Conservation (phyloP, 53 echinoderm and acorn worm genomes). For the Stichopus horrens region DNA sequence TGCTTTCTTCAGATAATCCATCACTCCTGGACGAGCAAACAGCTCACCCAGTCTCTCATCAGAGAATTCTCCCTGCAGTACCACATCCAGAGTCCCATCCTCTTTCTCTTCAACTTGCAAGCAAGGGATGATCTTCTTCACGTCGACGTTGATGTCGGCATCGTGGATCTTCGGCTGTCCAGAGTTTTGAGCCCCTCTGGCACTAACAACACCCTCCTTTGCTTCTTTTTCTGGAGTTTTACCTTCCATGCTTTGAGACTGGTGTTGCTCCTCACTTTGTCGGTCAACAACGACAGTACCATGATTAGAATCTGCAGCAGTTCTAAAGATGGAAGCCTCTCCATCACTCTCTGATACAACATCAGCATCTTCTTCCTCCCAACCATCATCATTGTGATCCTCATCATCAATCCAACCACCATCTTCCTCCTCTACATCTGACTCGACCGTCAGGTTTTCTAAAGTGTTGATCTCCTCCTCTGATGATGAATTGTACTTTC, state of each 20-base stretch:
- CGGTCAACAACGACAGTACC: neutral
- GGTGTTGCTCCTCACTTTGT: neutral
- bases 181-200: neutral
- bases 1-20: constrained; percentile 77
- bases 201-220: neutral
- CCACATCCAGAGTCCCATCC: constrained; percentile 80
- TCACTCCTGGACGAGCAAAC: constrained; percentile 83
- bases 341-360: neutral
- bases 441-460: constrained; percentile 13
- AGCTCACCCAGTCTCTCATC: constrained; percentile 80
- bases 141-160: constrained; percentile 36
- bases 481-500: neutral
- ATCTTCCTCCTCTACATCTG: constrained; percentile 36
- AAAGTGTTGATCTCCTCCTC: constrained; percentile 1
- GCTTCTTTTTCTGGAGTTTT: constrained; percentile 3
- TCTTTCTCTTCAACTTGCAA: constrained; percentile 72
- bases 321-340: neutral
- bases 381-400: constrained; percentile 22
- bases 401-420: constrained; percentile 49
- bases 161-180: neutral
- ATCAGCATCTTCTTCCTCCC: constrained; percentile 44
- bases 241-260: neutral
- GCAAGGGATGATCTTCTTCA: constrained; percentile 64
- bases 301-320: neutral
- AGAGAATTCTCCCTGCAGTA: constrained; percentile 79